Conservation (phyloP, 2,113 vertebrate species). For the Ceuthmochares aereus region DNA sequence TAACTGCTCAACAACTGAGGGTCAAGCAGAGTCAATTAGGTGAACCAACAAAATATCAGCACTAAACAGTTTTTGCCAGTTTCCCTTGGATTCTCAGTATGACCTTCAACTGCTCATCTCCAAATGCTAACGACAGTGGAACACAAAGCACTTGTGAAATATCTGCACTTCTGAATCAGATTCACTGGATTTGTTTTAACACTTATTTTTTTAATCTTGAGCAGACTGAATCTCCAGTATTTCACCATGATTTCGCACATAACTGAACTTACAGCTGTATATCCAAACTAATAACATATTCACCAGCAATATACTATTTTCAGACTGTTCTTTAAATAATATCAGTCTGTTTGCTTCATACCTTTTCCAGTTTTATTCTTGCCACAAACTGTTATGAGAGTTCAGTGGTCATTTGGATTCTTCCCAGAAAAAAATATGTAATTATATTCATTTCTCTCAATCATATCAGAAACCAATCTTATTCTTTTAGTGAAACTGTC, state of each 20-base stretch:
- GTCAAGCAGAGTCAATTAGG: not conserved
- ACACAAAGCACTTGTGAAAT: not conserved
- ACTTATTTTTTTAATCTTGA: not conserved
- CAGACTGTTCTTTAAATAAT: not conserved
- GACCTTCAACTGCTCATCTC: not conserved
- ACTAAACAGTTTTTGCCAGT: not conserved
- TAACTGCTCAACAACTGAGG: not conserved
- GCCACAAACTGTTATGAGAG: not conserved
- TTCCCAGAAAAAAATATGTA: not conserved
- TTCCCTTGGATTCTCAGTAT: not conserved
- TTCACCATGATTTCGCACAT: not conserved
- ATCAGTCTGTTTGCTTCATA: not conserved
- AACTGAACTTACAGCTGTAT: not conserved
- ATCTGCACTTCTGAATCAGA: not conserved
- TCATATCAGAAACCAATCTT: not conserved
- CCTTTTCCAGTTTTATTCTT: not conserved
- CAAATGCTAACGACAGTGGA: not conserved
- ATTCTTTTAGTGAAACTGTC: not conserved
- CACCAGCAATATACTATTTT: not conserved
- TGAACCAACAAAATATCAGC: not conserved
- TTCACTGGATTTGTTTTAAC: not conserved
- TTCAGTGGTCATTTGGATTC: not conserved
- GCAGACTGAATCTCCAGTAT: not conserved
- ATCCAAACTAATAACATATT: not conserved
- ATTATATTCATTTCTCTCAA: not conserved